Evolutionary conservation across 2,113 vertebrate genomes (phyloP), one percentile per base, ranked within the genome.

Genomic region (Lycaon pictus): DNA sequence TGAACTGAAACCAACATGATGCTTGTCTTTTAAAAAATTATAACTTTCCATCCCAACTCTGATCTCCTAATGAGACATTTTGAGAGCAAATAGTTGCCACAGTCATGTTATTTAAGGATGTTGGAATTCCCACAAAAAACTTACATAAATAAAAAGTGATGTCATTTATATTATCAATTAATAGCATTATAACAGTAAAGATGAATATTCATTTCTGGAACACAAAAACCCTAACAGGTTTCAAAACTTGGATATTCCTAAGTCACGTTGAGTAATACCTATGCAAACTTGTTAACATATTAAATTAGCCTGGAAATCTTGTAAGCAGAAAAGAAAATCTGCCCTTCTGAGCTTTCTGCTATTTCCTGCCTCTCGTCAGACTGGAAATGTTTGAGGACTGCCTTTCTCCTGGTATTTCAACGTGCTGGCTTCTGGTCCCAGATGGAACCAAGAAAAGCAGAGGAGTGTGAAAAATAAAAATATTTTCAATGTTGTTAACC

Each of bases 401-500:
- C 90, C 93, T 96, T 95, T 96, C 97, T 98, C 94, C 94, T 98
- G 96, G 88, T 98, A 96, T 98, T 97, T 97, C 97, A 98, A 56
- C 12, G 4, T 82, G 84, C 90, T 96, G 95, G 97, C 94, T 98
- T 98, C 96, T 98, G 95, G 92, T 98, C 97, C 96, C 97, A 98
- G 97, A 98, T 98, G 97, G 97, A 97, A 96, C 96, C 94, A 97
- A 96, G 98, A 96, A 97, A 98, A 97, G 95, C 97, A 98, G 97
- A 97, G 97, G 96, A 96, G 97, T 98, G 98, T 98, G 98, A 98
- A 98, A 98, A 98, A 97, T 97, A 98, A 97, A 98, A 98, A 98
- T 98, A 98, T 97, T 98, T 98, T 96, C 97, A 96, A 77, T 98
- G 90, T 97, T 97, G 97, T 97, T 97, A 98, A 97, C 94, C 96